These are phyloP conservation scores for Bombus turneri DNA, from an alignment of 1,140 invertebrate genomes.

Conservation along the genomic window DNA sequence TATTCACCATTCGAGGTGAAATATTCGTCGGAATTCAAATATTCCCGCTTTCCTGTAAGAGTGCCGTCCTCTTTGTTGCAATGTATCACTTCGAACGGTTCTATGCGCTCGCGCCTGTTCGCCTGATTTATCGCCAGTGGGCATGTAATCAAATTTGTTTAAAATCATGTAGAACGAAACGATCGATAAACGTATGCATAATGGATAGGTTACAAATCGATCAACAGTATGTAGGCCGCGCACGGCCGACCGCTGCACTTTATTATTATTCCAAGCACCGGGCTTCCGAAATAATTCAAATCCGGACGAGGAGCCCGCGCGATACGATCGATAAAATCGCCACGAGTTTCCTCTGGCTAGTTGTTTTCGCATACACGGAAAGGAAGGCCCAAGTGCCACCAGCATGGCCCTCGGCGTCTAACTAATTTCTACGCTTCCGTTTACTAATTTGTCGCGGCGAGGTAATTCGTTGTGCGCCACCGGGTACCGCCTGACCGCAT, in stretches of 20 bases:
- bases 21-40: constrained; percentile 29
- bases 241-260: neutral
- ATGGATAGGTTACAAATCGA: constrained; percentile 36
- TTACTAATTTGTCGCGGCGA: constrained; percentile 60
- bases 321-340: constrained; percentile 49
- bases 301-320: neutral
- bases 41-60: constrained; percentile 15
- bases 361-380: constrained; percentile 18
- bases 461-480: constrained; percentile 47
- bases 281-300: constrained; percentile 39
- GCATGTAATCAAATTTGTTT: constrained; percentile 46
- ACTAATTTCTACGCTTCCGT: constrained; percentile 59
- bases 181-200: constrained; percentile 41
- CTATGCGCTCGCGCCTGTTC: neutral
- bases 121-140: constrained; percentile 27
- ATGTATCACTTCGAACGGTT: constrained; percentile 23
- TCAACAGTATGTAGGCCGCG: neutral
- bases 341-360: neutral
- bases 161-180: constrained; percentile 38
- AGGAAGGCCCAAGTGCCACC: neutral
- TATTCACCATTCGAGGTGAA: neutral
- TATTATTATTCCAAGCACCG: constrained; percentile 46
- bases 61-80: constrained; percentile 7
- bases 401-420: constrained; percentile 10
- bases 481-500: neutral